Evolutionary conservation across 2,797 vertebrate genomes (phyloP), one percentile per base, ranked within the genome.

Genomic region (Sebastiscus tertius): DNA sequence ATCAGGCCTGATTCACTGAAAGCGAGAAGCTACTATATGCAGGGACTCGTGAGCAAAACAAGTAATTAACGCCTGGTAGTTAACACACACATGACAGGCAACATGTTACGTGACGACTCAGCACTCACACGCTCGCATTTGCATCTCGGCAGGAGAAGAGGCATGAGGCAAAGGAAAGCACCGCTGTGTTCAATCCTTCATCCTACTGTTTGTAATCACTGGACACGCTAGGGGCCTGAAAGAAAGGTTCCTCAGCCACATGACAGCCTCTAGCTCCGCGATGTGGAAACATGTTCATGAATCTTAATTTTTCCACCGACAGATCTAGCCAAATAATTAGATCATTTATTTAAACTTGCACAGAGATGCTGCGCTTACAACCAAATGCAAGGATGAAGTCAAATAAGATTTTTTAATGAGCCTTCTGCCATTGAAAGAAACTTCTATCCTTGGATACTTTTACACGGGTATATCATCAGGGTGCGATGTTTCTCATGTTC

Each of bases 1-100:
- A 82, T 84, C 36, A 71, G 52, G 52, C 46, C 46, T 49, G 18
- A 65, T 39, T 67, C 66, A 67, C 67, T 31, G 29, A 69, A 72
- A 69, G 54, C 24, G 54, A 87, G 78, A 81, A 34, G n/a, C 56
- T 49, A 49, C 46, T 49, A 8, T 59, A 82, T 61, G 55, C 52
- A 27, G 33, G 75, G 74, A 87, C 68, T 82, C 69, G 65, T 77
- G 42, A 82, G 77, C 77, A 85, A 89, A 87, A 93, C 82, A 75
- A 69, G 75, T 86, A 89, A 92, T 92, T 91, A 92, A 82, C 12
- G 16, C 83, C 39, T 81, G 76, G 62, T 78, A 84, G 54, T 75
- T 83, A 77, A 82, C 87, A 65, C 68, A 71, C 18, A 46, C 58
- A 79, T 83, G 84, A 87, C 70, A 86, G 54, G 80, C 67, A 75